These are phyloP conservation scores for Melinaea menophilus DNA, from an alignment of 2,888 invertebrate species.

Conservation along the genomic window DNA sequence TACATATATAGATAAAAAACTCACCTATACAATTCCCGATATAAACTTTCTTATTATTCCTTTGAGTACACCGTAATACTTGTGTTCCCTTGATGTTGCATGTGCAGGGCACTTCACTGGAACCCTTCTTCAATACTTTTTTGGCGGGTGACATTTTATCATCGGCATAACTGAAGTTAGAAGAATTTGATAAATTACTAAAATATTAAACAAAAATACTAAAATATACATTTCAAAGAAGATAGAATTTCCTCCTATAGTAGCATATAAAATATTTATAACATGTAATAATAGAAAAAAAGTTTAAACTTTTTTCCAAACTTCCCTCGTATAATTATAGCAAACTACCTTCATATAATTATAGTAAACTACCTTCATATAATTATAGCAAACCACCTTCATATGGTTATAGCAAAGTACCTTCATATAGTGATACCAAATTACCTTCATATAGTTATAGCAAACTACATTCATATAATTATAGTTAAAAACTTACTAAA, in stretches of 20 bases:
- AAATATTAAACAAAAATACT: background rate
- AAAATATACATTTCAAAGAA: background rate
- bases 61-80: conserved; percentile 53
- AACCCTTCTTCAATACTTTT: conserved; percentile 40
- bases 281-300: background rate
- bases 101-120: conserved; percentile 49
- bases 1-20: conserved; percentile 8
- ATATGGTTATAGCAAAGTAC: no score
- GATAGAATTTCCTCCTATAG: no score
- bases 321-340: no score
- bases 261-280: background rate
- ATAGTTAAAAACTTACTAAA: conserved; percentile 50
- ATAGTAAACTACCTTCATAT: no score
- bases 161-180: conserved; percentile 57
- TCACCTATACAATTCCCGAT: conserved; percentile 87
- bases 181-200: no score
- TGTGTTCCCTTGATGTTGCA: conserved; percentile 52
- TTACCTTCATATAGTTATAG: no score
- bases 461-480: background rate
- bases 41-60: conserved; percentile 78
- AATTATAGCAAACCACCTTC: no score
- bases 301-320: no score
- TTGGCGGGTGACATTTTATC: conserved; percentile 53
- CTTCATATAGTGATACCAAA: no score
- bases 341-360: no score